Base-by-base conservation (phyloP, 1,140 invertebrate genomes). In the Campoletis sonorensis region DNA sequence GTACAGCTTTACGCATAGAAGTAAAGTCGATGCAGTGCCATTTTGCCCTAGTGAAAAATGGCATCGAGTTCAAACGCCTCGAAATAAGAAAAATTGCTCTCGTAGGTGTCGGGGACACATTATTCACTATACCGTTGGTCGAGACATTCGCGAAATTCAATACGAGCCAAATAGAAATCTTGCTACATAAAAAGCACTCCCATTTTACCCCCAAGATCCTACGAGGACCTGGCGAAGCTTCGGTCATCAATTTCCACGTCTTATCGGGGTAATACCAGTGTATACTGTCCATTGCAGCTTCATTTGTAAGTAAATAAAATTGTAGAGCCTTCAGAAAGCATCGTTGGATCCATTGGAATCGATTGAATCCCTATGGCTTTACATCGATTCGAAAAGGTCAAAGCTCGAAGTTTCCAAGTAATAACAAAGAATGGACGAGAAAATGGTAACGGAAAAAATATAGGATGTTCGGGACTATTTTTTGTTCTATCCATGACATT, bases 41-140 rank as follows among this genome's bases (percentile, higher is more conserved):
- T 54, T 58, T 77, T 40, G 54, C 33, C 76, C 61, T 21, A 72
- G 80, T 89, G 87, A 89, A 89, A 88, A 89, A 89, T 89, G 87
- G 86, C 87, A 79, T 79, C 67, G 40, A 83, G 80, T 84, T 84
- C 80, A 86, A 88, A 85, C 84, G 83, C 84, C 79, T 80, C 84
- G 86, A 87, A 88, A 88, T 88, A 89, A 89, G 88, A 89, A 88
- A 88, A 88, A 88, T 88, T 87, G 83, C 82, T 85, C 58, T 80
- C 45, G 37, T 71, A 71, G 67, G 54, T 82, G 81, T 73, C 61
- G 37, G 61, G 33, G 51, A 45, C 64, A 70, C 81, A 82, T 86
- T 85, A 85, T 85, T 87, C 86, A 87, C 82, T 80, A 27, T 21
- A 61, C 73, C 0, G 58, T 27, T 37, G 23, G 15, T 33, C 82